Evolutionary conservation across 2,888 invertebrate genomes (phyloP).

Genomic region (Eudemis profundana): DNA sequence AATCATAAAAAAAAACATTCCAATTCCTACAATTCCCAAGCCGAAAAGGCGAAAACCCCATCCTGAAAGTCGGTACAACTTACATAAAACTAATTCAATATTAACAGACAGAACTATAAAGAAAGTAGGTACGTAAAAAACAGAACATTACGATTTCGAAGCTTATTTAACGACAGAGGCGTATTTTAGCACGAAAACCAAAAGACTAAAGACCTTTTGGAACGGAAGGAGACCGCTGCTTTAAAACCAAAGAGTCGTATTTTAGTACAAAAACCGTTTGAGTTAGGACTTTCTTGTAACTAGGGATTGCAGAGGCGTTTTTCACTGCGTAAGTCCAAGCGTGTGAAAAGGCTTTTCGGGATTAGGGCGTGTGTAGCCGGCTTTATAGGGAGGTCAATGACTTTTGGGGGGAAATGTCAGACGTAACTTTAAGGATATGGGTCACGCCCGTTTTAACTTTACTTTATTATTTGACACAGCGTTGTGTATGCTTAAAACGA

Average conservation of each 20-base stretch:
- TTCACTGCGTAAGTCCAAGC: constrained; percentile 21
- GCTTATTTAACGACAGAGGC: background rate
- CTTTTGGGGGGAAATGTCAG: constrained; percentile 24
- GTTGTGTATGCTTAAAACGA: too few relatives aligned
- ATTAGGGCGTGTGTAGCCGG: constrained; percentile 34
- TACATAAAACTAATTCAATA: background rate
- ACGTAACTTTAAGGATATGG: background rate
- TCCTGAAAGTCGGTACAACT: too few relatives aligned
- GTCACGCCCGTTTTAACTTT: background rate
- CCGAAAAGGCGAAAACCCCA: too few relatives aligned
- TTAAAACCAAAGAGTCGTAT: background rate
- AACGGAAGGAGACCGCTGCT: too few relatives aligned
- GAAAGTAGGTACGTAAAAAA: constrained; percentile 6
- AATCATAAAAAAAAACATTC: too few relatives aligned
- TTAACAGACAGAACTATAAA: constrained; percentile 1
- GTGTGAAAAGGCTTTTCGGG: constrained; percentile 36
- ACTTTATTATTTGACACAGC: background rate
- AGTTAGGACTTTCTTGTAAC: background rate
- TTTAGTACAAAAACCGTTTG: background rate
- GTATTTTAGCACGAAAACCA: background rate
- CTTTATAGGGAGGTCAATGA: constrained; percentile 28
- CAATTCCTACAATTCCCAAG: too few relatives aligned
- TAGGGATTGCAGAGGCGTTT: background rate
- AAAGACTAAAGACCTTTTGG: background rate
- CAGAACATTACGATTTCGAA: constrained; percentile 2